phyloP scores from a whole-genome alignment of 2,113 vertebrate genomes.

The Gnathonemus echidnorhynchus region DNA sequence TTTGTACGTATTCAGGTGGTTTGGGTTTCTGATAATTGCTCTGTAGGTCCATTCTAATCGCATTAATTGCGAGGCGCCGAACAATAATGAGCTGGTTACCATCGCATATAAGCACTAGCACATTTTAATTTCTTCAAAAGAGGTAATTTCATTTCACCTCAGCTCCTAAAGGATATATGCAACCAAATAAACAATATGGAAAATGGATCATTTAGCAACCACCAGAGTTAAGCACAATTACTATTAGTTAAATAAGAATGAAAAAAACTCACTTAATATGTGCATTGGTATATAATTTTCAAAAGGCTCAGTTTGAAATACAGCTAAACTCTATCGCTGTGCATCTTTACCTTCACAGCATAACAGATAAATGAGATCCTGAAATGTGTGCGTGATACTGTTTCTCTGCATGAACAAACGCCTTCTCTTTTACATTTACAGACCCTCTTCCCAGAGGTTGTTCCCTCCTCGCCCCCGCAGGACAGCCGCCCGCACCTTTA shows the following conservation, averaged over 20 bases:
- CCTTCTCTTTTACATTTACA: not conserved
- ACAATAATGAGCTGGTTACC: not conserved
- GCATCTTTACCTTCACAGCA: not conserved
- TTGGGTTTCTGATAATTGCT: not conserved
- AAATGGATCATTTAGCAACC: not conserved
- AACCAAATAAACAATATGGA: not conserved
- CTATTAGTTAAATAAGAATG: not conserved
- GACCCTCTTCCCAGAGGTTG: not conserved
- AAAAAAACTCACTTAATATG: not conserved
- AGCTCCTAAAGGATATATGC: not conserved
- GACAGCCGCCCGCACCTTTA: not conserved
- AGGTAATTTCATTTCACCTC: not conserved
- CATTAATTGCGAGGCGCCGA: not conserved
- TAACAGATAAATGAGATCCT: not conserved
- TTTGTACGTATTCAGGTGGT: not conserved
- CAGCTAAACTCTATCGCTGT: not conserved
- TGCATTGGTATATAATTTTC: not conserved
- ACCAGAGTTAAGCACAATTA: not conserved
- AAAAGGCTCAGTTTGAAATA: not conserved
- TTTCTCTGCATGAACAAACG: not conserved
- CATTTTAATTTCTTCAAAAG: not conserved
- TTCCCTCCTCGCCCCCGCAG: not conserved
- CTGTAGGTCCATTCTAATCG: not conserved
- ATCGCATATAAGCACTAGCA: not conserved
- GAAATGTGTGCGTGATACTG: not conserved